Evolutionary conservation across 2,888 invertebrate genomes (phyloP).

Genomic region (Brassicogethes aeneus): DNA sequence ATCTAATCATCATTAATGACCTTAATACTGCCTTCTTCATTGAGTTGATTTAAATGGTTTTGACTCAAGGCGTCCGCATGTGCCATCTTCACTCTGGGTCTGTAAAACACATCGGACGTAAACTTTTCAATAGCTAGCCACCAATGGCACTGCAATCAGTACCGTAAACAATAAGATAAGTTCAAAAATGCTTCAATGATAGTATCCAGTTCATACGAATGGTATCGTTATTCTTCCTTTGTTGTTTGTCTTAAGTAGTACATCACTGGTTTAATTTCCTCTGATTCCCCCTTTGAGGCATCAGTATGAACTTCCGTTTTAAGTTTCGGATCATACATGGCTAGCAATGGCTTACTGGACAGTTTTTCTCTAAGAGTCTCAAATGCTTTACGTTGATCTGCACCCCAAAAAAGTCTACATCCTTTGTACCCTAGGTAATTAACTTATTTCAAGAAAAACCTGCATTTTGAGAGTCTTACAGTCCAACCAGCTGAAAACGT

Average conservation of each 20-base stretch:
- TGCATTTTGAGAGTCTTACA: too few relatives aligned
- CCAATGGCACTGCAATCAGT: slow-evolving; percentile 31
- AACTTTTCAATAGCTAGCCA: slow-evolving; percentile 21
- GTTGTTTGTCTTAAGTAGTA: slow-evolving; percentile 30
- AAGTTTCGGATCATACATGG: slow-evolving; percentile 16
- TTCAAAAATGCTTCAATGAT: slow-evolving; percentile 29
- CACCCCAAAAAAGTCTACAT: slow-evolving; percentile 7
- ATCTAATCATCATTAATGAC: slow-evolving; percentile 18
- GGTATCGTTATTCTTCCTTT: slow-evolving; percentile 27
- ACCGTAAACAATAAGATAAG: slow-evolving; percentile 30
- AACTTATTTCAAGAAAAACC: too few relatives aligned
- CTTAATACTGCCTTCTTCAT: too few relatives aligned
- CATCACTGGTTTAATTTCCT: slow-evolving; percentile 21
- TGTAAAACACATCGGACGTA: slow-evolving; percentile 22
- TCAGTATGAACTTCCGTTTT: slow-evolving; percentile 27
- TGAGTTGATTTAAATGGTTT: slow-evolving; percentile 12
- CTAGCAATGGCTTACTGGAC: slow-evolving; percentile 13
- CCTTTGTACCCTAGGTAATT: slow-evolving; percentile 16
- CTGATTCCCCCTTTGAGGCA: slow-evolving; percentile 22
- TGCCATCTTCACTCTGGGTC: too few relatives aligned
- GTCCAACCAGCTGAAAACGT: slow-evolving; percentile 11
- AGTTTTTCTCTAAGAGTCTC: slow-evolving; percentile 9
- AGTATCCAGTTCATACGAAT: slow-evolving; percentile 31
- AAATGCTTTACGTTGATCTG: too few relatives aligned
- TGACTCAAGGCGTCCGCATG: slow-evolving; percentile 18